Percentiles rank a stretch among this genome's conserved stretches.
phyloP scores from a whole-genome alignment of 2,797 vertebrate species.

The Hemitrygon akajei region DNA sequence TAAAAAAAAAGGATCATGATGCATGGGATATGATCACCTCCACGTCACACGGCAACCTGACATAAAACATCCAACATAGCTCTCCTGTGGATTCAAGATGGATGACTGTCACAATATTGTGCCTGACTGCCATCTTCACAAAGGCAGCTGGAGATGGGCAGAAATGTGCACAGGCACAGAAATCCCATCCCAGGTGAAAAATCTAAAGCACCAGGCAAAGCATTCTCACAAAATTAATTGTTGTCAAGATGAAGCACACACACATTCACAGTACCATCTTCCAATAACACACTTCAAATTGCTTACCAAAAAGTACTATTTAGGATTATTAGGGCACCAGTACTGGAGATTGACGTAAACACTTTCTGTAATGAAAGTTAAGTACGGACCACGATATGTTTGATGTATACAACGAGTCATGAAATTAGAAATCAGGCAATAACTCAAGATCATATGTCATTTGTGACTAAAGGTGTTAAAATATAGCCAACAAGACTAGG shows the following conservation, averaged over 20 bases:
- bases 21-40: no score
- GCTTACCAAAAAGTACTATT: neutral
- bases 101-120: no score
- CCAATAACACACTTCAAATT: neutral
- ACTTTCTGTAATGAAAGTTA: neutral
- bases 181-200: neutral
- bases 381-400: neutral
- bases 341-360: neutral
- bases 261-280: neutral
- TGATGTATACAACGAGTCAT: neutral
- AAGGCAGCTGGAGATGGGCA: no score
- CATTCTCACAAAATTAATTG: neutral
- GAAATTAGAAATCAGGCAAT: constrained; percentile 4
- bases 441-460: neutral
- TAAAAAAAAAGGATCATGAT: no score
- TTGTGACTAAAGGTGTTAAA: neutral
- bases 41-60: no score
- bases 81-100: no score
- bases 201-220: neutral
- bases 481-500: neutral
- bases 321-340: neutral
- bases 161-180: neutral
- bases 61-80: no score
- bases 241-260: neutral
- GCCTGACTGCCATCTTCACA: no score